Percentiles rank a stretch among this genome's conserved stretches.
phyloP scores from a whole-genome alignment of 1,140 invertebrate species.

The Araneus ventricosus region DNA sequence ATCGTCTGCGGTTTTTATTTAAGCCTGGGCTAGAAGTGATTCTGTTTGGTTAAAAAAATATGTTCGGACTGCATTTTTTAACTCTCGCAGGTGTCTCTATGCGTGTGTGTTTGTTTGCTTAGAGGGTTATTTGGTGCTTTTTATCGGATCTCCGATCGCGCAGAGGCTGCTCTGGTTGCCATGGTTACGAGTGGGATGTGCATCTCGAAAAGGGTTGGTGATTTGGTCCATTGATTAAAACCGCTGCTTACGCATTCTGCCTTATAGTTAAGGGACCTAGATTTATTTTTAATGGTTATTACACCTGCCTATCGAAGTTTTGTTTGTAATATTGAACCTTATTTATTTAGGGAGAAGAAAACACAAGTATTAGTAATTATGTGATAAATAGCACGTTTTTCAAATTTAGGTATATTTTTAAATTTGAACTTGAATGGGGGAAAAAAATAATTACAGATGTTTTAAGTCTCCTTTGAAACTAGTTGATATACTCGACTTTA shows the following conservation, averaged over 20 bases:
- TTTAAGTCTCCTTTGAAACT: too few species aligned
- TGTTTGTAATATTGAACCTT: too few species aligned
- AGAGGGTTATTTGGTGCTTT: background rate
- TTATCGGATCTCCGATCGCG: conserved; percentile 64
- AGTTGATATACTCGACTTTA: too few species aligned
- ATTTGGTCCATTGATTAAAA: conserved; percentile 70
- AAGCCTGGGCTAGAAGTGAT: too few species aligned
- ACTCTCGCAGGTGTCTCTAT: background rate
- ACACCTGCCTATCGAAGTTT: too few species aligned
- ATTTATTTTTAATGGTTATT: background rate
- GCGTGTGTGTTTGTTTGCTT: background rate
- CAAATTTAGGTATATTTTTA: too few species aligned
- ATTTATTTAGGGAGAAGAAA: too few species aligned
- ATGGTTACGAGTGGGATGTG: conserved; percentile 62
- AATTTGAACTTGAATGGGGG: too few species aligned
- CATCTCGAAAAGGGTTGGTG: conserved; percentile 64
- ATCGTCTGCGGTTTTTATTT: too few species aligned
- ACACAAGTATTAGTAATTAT: too few species aligned
- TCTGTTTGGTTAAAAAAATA: background rate
- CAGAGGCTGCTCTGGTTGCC: conserved; percentile 44
- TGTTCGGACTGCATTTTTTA: background rate
- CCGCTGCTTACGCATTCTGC: background rate
- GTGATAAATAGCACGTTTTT: too few species aligned
- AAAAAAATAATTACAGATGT: too few species aligned
- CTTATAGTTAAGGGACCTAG: background rate